Base-by-base conservation (phyloP, 2,888 invertebrate genomes). In the Lithophane socia region DNA sequence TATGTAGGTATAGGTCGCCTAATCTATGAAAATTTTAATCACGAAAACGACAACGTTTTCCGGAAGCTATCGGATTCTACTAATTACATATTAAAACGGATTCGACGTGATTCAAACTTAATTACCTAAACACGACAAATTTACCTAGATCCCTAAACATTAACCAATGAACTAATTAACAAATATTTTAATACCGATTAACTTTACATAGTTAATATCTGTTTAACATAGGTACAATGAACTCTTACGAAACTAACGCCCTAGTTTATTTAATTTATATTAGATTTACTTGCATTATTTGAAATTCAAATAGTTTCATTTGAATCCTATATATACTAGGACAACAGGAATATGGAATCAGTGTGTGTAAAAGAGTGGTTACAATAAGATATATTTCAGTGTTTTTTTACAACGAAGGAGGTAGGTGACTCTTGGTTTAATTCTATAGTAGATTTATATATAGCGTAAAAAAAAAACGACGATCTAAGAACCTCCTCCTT, bases 191-290 rank as follows among this genome's bases (percentile, higher is more conserved):
- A 80, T 29, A 76, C 68, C 8, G 65, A 84, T n/a, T 75, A 21
- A 71, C 58, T 77, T 80, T 54, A 73, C 86, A 86, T 80, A 52
- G 1, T 18, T 42, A 68, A 84, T 75, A 24, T 56, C 21, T 84
- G 61, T 75, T 73, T 79, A 82, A 56, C 84, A 86, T 76, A 37
- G 37, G 37, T 37, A 82, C 88, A 85, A 85, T 88, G 84, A 80
- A 79, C 84, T 77, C 61, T 83, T 88, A 79, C 82, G 74, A 88
- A 86, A 86, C 54, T 61, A 56, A 52, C 77, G 85, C 16, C 83
- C 84, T 65, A 77, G 54, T 83, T 84, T 77, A 75, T 69, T 68
- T 77, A 80, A 13, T 69, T 74, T 69, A 80, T 16, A 60, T 65
- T 65, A 29, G 73, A 70, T 79, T 75, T 70, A 80, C 42, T 80